A percentile compares a stretch with the other conserved stretches of the same genome.
phyloP scores from a whole-genome alignment of 2,888 invertebrate species.

The Eupithecia centaureata region DNA sequence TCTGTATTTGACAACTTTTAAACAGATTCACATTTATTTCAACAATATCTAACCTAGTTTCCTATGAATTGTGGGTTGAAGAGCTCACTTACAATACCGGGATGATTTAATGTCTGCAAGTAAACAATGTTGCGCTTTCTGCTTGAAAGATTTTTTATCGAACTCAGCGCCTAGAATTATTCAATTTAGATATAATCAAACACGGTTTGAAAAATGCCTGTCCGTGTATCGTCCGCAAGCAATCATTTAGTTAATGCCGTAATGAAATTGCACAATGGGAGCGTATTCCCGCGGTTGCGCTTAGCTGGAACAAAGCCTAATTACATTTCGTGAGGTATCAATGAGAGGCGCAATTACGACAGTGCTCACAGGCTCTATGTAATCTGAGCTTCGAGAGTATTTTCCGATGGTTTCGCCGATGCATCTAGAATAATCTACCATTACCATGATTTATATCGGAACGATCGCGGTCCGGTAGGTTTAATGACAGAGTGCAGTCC shows the following conservation, averaged over 20 bases:
- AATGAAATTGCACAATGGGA: constrained; percentile 69
- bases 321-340: constrained; percentile 81
- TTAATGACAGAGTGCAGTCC: constrained; percentile 74
- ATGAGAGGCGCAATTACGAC: constrained; percentile 79
- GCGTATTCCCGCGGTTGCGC: constrained; percentile 61
- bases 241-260: constrained; percentile 68
- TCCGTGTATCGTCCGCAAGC: constrained; percentile 50
- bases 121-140: constrained; percentile 10
- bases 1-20: constrained; percentile 51
- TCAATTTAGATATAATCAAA: constrained; percentile 44
- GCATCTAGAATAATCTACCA: constrained; percentile 80
- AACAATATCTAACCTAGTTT: constrained; percentile 29
- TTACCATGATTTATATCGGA: constrained; percentile 81
- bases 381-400: constrained; percentile 73
- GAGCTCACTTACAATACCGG: constrained; percentile 14
- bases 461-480: constrained; percentile 70
- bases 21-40: constrained; percentile 35
- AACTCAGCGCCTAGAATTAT: constrained; percentile 35
- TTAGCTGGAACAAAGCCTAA: constrained; percentile 77
- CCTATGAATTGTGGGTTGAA: constrained; percentile 20
- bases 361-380: constrained; percentile 63
- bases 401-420: constrained; percentile 77
- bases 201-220: constrained; percentile 42
- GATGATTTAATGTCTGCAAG: constrained; percentile 18
- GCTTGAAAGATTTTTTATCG: constrained; percentile 6